A percentile compares a stretch with the other conserved stretches of the same genome.
These are phyloP conservation scores for Thomomys bottae DNA, from an alignment of 2,113 vertebrate species.

Conservation along the genomic window DNA sequence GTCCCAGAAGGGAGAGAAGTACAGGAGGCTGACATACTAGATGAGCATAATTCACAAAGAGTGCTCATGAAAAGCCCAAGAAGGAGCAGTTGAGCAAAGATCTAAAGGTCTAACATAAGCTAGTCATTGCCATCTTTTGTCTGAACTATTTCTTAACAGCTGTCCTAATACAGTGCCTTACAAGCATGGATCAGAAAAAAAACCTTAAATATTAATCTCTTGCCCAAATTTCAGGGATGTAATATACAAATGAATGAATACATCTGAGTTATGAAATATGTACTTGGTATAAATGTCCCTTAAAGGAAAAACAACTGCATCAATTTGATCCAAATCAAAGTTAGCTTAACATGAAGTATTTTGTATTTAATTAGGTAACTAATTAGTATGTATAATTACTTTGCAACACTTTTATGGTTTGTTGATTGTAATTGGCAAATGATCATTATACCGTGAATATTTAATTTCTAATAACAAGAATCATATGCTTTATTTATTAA, in stretches of 20 bases:
- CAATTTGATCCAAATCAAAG: constrained; percentile 59
- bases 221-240: neutral
- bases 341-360: constrained; percentile 8
- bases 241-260: neutral
- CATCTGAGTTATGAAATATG: constrained; percentile 31
- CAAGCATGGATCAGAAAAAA: neutral
- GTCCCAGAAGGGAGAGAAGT: no score
- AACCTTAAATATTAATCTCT: neutral
- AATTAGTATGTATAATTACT: constrained; percentile 62
- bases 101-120: no score
- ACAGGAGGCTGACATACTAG: accelerated
- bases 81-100: neutral
- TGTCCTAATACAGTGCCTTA: neutral
- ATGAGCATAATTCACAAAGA: no score
- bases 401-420: constrained; percentile 48
- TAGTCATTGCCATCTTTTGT: neutral
- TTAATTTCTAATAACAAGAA: constrained; percentile 58
- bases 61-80: accelerated
- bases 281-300: constrained; percentile 45
- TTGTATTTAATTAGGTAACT: constrained; percentile 65
- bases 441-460: constrained; percentile 56
- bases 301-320: constrained; percentile 48
- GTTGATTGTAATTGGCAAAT: constrained; percentile 53
- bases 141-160: neutral
- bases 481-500: constrained; percentile 49